Evolutionary conservation across 2,888 invertebrate genomes (phyloP), one percentile per base, ranked within the genome.

Genomic region (Rhopalosiphum nymphaeae): DNA sequence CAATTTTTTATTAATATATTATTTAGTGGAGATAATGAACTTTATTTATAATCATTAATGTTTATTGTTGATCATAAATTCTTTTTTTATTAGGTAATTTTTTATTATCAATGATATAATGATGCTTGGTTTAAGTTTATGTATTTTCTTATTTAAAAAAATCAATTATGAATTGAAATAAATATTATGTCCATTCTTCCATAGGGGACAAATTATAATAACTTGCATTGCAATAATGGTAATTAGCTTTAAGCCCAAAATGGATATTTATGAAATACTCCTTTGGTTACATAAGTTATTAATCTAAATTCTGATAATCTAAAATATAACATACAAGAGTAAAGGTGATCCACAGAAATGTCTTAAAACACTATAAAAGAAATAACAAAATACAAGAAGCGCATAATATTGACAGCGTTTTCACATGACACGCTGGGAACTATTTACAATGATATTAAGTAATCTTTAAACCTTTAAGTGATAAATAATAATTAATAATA

Each of bases 321-420:
- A 89, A 42, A 57, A 85, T 57, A 88, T 78, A 90, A 93, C 56
- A 57, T 90, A 93, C 7, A 92, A 88, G 92, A 93, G 13, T 11
- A 93, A 89, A 78, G 78, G 36, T 90, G 89, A 93, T 29, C 57
- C 85, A 91, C 61, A 94, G 61, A 91, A 94, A 94, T 53, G 16
- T 90, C 90, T 94, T 90, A 94, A 94, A 91, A 91, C 56, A 94
- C 94, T 94, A 94, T 94, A 94, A 94, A 94, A 94, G 94, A 94
- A 94, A 94, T 94, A 94, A 94, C 94, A 94, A 94, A 94, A 94
- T 94, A 94, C 87, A 94, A 93, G 93, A 93, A 94, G 94, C 94
- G 87, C 91, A 91, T 91, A 90, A 90, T 90, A 91, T 94, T 91
- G 94, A 94, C 86, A 94, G 90, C 85, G 91, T 91, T 86, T 90